phyloP scores from a whole-genome alignment of 2,888 invertebrate genomes.

The Endomychus coccineus region DNA sequence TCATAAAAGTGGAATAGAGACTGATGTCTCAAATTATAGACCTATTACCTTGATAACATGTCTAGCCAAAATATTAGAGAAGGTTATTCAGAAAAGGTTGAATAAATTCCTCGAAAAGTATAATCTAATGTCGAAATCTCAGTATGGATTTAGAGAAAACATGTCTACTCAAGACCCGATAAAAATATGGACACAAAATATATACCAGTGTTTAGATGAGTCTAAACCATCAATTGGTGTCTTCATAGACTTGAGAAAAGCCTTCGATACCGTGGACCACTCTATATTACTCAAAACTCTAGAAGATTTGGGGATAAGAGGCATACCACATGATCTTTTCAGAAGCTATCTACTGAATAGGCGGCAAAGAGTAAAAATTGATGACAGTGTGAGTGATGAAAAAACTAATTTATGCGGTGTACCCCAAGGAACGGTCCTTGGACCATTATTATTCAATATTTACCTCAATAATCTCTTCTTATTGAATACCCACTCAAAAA shows the following conservation, averaged over 20 bases:
- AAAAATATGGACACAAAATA: constrained; percentile 8
- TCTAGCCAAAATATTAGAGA: constrained; percentile 20
- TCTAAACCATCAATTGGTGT: constrained; percentile 6
- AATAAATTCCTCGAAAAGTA: constrained; percentile 8
- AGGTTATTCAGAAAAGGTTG: constrained; percentile 17
- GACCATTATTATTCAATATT: too few relatives aligned
- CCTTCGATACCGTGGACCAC: constrained; percentile 15
- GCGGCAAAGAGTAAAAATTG: constrained; percentile 11
- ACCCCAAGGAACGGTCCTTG: constrained; percentile 14
- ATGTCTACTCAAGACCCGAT: constrained; percentile 12
- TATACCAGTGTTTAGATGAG: constrained; percentile 8
- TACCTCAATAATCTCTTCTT: too few relatives aligned
- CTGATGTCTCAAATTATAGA: constrained; percentile 16
- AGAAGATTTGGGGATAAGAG: constrained; percentile 5
- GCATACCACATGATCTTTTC: constrained; percentile 7
- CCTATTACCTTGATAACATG: constrained; percentile 18
- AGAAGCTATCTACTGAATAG: constrained; percentile 12
- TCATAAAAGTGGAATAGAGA: constrained; percentile 14
- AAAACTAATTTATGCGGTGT: constrained; percentile 10
- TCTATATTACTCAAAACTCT: constrained; percentile 7
- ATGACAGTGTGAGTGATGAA: constrained; percentile 8
- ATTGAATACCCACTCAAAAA: too few relatives aligned
- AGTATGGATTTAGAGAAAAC: constrained; percentile 11
- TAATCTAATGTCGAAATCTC: constrained; percentile 9
- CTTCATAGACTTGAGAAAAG: constrained; percentile 14